Base-by-base conservation (phyloP, 2,113 vertebrate species). In the Microtus pennsylvanicus region DNA sequence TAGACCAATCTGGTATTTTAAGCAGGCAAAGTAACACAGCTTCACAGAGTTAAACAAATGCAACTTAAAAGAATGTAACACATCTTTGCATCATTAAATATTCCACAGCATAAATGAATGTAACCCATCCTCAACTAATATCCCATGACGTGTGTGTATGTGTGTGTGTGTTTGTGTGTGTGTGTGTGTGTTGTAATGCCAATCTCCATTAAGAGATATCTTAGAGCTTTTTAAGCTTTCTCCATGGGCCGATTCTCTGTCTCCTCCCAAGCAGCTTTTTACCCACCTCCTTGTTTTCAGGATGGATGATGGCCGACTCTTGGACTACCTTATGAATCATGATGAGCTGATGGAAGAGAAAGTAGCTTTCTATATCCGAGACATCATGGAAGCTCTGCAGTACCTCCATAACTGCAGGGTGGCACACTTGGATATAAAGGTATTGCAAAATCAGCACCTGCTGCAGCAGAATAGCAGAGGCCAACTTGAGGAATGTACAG, bases 331-430 rank as follows among this genome's bases (percentile, higher is more conserved):
- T n/a, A 99, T 99, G 94, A 99, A 99, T 95, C 99, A 99, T 0
- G 99, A 99, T 95, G 99, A 99, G 96, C 98, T 99, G 55, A 99
- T 99, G 99, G 99, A 99, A 97, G 99, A 99, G 92, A 99, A 99
- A 96, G 99, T 99, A 8, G 99, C 99, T 0, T 99, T 99, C 97
- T 99, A 99, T 24, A 99, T 99, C 63, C 99, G 99, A 93, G 99
- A 99, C 93, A 99, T 99, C 3, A 98, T 99, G 97, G 99, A 99
- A 97, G 99, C 99, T 0, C 97, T 99, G 93, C 99, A 99, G 97
- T 99, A 99, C 94, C 99, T 99, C 89, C 99, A 99, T 96, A 99
- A 99, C 96, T 99, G 99, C 98, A 98, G 99, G 94, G 99, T 99
- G 14, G 99, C 99, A 33, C 99, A 99, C 93, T 97, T 99, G 96